Evolutionary conservation across 1,140 invertebrate species (phyloP).

Genomic region (Gonioctena quinquepunctata): DNA sequence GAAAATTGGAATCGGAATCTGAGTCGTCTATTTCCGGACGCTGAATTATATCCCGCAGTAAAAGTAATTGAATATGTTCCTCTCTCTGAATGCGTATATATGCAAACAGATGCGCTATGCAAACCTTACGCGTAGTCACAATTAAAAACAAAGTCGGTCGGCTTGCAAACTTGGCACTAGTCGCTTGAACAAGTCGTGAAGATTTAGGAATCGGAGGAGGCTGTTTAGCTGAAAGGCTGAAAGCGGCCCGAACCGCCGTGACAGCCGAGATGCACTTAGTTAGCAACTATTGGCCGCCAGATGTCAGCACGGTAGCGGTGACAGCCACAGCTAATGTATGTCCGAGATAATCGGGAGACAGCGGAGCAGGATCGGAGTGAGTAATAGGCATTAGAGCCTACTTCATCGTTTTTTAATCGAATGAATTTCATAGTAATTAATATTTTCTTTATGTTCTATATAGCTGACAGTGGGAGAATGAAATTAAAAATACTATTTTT

Average conservation of each 20-base stretch:
- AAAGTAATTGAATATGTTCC: no score
- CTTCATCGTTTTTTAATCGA: no score
- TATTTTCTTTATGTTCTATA: no score
- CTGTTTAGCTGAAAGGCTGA: constrained; percentile 26
- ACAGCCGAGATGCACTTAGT: constrained; percentile 46
- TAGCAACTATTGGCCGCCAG: constrained; percentile 49
- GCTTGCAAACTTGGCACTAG: constrained; percentile 3
- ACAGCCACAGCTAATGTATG: constrained; percentile 47
- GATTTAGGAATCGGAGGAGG: constrained; percentile 35
- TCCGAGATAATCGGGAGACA: constrained; percentile 39
- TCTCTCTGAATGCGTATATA: no score
- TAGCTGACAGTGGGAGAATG: no score
- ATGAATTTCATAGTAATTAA: no score
- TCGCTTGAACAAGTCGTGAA: constrained; percentile 13
- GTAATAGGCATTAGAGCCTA: no score
- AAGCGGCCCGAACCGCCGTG: constrained; percentile 30
- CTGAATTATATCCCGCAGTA: no score
- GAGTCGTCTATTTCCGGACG: no score
- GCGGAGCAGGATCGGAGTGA: background rate
- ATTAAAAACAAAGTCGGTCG: constrained; percentile 7
- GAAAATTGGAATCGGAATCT: no score
- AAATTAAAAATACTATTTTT: no score
- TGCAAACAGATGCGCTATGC: constrained; percentile 2
- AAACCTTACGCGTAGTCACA: no score
- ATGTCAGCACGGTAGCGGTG: constrained; percentile 49